Base-by-base conservation (phyloP, 2,888 invertebrate species). In the Empis livida region DNA sequence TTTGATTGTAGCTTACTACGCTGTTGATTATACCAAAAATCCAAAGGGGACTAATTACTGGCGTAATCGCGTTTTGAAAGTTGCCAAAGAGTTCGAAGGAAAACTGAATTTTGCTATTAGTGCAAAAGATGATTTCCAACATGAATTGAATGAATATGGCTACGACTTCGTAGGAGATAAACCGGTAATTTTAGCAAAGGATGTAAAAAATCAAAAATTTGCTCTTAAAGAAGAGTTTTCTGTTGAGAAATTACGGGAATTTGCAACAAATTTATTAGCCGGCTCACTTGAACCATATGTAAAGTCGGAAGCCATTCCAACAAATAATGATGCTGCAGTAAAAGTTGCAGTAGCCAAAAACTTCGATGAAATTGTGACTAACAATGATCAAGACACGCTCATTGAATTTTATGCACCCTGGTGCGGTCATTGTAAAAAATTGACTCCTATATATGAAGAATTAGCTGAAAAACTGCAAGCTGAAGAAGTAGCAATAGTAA, bases 361-460 rank as follows among this genome's bases (percentile, higher is more conserved):
- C 76, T 99, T 97, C 72, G 87, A 95, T 63, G 89, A 96, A 47
- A 74, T 95, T 48, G 92, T 99, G 1, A 82, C 80, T 3, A 86
- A 97, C 64, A 86, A 89, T 58, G 86, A 77, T 31, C 86, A 92
- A 63, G 99, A 99, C 67, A 90, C 91, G 3, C 76, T 99, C 40
- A 79, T 99, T 56, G 97, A 99, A 73, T 99, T 99, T 74, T 99
- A 99, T 70, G 97, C 97, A 32, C 96, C 96, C 1, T 97, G 96
- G 96, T 95, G 94, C 68, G 96, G 97, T 56, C 97, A 99, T 65
- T 99, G 99, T 75, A 97, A 99, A 72, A 89, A 88, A 68, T 76
- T 99, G 43, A 78, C 90, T 3, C 99, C 99, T 16, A 76, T 90
- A 46, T 99, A 79, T 71, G 95, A 96, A 50, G 95, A 99, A 70